These are phyloP conservation scores for Nemopilema nomurai DNA, from an alignment of 30 jellyfish, hydroid and myxozoan genomes.

Conservation along the genomic window DNA sequence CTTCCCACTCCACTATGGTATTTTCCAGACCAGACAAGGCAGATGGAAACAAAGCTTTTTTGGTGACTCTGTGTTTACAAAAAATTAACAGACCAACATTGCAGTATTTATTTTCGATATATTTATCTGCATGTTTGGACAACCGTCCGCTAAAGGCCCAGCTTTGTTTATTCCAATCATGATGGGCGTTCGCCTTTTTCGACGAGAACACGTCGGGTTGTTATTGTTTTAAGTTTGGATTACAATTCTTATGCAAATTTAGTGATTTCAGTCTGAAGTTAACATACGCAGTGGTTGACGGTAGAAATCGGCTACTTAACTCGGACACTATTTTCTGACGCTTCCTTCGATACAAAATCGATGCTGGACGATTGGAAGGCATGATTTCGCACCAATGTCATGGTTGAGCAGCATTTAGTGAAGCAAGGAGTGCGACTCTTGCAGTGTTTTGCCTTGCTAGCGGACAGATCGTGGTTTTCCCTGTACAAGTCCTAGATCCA, in stretches of 20 bases:
- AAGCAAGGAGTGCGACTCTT: background rate
- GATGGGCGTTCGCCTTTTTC: background rate
- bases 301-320: background rate
- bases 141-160: background rate
- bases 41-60: background rate
- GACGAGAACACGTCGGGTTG: constrained; percentile 12
- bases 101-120: background rate
- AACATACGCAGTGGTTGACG: background rate
- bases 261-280: background rate
- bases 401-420: background rate
- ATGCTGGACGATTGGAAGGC: background rate
- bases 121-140: background rate
- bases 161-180: background rate
- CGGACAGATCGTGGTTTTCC: background rate
- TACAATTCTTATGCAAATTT: constrained; percentile 45
- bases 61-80: background rate
- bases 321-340: background rate
- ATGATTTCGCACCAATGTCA: background rate
- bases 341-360: background rate
- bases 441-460: background rate
- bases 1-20: background rate
- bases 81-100: background rate
- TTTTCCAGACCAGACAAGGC: background rate
- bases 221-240: constrained; percentile 44
- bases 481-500: background rate